Evolutionary conservation across 2,113 vertebrate species (phyloP).

Genomic region (Petromus typicus): DNA sequence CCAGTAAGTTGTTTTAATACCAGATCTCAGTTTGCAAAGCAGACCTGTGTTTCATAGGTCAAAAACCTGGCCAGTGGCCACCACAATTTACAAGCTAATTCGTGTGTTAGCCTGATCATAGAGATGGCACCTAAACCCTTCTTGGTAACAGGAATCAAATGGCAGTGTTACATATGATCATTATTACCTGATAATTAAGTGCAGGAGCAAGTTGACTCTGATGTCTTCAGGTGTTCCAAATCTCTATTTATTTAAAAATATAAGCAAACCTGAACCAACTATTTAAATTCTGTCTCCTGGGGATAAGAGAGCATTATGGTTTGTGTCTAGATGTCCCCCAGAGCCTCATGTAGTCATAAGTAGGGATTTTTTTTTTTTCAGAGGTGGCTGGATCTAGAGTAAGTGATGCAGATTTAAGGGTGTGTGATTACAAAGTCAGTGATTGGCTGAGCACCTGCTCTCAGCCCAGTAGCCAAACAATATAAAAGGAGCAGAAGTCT

Average conservation of each 20-base stretch:
- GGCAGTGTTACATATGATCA: not conserved
- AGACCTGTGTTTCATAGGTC: not conserved
- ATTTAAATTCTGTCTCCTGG: not conserved
- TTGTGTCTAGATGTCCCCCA: not conserved
- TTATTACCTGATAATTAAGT: constrained; percentile 3
- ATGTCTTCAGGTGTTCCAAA: not conserved
- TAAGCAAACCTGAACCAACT: not conserved
- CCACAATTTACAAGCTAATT: not conserved
- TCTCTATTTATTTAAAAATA: not conserved
- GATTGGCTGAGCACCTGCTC: not conserved
- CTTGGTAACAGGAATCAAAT: not conserved
- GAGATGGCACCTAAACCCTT: not conserved
- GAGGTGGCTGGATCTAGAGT: not conserved
- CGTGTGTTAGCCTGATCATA: not conserved
- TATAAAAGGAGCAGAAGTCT: not conserved
- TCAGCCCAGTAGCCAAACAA: not conserved
- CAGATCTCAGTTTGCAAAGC: not conserved
- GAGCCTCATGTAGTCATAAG: not conserved
- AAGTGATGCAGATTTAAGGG: not conserved
- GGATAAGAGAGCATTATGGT: not conserved
- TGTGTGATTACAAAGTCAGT: not conserved
- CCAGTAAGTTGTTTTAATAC: not conserved
- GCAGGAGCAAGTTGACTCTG: not conserved
- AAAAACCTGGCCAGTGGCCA: not conserved
- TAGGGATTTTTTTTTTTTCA: not conserved